Evolutionary conservation across 2,113 vertebrate genomes (phyloP).

Genomic region (Nycticryphes semicollaris): DNA sequence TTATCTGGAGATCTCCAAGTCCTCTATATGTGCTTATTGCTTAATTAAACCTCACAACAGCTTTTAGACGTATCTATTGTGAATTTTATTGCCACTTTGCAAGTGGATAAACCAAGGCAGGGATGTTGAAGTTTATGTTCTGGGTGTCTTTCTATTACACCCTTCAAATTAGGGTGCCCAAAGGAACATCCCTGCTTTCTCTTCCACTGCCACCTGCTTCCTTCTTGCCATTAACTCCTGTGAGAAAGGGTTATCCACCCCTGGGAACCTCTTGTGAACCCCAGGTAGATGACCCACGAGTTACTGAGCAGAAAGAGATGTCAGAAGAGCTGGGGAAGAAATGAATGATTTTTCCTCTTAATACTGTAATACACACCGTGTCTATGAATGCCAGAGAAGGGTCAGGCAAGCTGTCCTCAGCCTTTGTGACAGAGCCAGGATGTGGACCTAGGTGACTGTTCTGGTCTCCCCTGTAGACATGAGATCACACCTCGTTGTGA

Average conservation of each 20-base stretch:
- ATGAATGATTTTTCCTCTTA: neutral
- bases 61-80: slow-evolving; percentile 13
- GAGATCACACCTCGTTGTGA: accelerated
- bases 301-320: neutral
- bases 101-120: neutral
- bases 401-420: neutral
- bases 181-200: neutral
- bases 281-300: neutral
- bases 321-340: neutral
- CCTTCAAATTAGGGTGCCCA: neutral
- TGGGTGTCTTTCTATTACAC: neutral
- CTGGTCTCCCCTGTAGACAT: neutral
- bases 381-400: neutral
- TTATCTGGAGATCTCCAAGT: slow-evolving; percentile 31
- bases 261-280: accelerated
- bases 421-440: neutral
- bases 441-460: neutral
- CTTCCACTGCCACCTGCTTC: neutral
- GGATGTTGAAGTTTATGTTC: neutral
- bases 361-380: neutral
- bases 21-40: neutral
- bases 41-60: slow-evolving; percentile 32
- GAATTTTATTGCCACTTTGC: neutral
- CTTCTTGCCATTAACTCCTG: neutral
- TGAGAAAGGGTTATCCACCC: neutral